A percentile compares a stretch with the other conserved stretches of the same genome.
Conservation (phyloP, 2,797 vertebrate species). For the Rhyacichthys aspro region DNA sequence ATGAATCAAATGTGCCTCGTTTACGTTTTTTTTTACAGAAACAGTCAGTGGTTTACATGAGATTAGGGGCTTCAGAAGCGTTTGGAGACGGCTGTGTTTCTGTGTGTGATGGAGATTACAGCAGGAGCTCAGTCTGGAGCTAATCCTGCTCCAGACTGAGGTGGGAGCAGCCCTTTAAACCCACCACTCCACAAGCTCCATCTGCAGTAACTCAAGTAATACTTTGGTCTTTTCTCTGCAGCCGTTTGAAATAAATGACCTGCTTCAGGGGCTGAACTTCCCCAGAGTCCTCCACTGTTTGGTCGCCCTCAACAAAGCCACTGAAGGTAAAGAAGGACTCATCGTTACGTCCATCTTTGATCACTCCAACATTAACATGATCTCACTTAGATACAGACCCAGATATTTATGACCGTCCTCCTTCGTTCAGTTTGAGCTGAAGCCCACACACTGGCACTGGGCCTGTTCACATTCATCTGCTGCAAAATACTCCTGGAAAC, state of each 20-base stretch:
- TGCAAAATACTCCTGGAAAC: no score
- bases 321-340: conserved; percentile 85
- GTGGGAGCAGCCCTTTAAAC: conserved; percentile 32
- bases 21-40: no score
- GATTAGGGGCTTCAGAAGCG: conserved; percentile 57
- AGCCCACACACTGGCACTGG: no score
- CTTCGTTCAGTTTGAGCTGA: no score
- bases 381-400: no score
- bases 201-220: no score
- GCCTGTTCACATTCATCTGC: no score
- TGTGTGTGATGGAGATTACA: conserved; percentile 63
- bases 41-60: conserved; percentile 50
- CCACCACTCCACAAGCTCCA: not conserved
- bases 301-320: conserved; percentile 95
- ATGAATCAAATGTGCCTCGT: no score
- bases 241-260: conserved; percentile 94
- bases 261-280: conserved; percentile 95
- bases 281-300: conserved; percentile 91
- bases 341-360: no score
- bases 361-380: no score
- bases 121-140: conserved; percentile 63
- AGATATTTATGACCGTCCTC: no score
- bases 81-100: conserved; percentile 43
- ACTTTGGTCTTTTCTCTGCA: conserved; percentile 50
- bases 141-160: conserved; percentile 71